Evolutionary conservation across 2,797 vertebrate genomes (phyloP).

Genomic region (Capromys pilorides): DNA sequence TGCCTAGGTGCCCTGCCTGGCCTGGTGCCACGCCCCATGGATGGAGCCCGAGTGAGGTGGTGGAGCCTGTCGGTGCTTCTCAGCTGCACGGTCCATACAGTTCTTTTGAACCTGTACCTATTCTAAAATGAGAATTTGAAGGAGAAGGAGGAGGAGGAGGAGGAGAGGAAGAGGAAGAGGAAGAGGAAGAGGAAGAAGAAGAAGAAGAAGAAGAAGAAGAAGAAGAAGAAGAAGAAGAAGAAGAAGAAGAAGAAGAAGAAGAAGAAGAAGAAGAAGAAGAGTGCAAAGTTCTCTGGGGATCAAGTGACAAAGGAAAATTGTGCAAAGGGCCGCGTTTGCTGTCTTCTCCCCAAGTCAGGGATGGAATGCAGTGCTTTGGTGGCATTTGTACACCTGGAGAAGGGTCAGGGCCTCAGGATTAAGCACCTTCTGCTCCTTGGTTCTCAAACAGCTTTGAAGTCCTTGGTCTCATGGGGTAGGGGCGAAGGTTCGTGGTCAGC

Average conservation of each 20-base stretch:
- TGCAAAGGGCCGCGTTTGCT: background rate
- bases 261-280: background rate
- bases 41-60: background rate
- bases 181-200: too few species aligned
- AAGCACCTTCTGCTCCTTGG: background rate
- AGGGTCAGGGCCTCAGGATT: background rate
- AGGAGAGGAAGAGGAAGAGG: too few species aligned
- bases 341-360: background rate
- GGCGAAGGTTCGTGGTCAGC: background rate
- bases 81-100: background rate
- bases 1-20: background rate
- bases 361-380: background rate
- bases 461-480: background rate
- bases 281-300: background rate
- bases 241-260: too few species aligned
- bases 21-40: background rate
- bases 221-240: too few species aligned
- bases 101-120: background rate
- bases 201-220: too few species aligned
- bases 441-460: conserved; percentile 35
- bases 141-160: too few species aligned
- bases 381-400: background rate
- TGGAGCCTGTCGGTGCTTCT: too few species aligned
- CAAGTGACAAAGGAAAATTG: background rate
- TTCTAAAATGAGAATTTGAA: background rate